A percentile compares a stretch with the other conserved stretches of the same genome.
These are phyloP conservation scores for Ridgeia piscesae DNA, from an alignment of 1,140 invertebrate species.

Conservation along the genomic window DNA sequence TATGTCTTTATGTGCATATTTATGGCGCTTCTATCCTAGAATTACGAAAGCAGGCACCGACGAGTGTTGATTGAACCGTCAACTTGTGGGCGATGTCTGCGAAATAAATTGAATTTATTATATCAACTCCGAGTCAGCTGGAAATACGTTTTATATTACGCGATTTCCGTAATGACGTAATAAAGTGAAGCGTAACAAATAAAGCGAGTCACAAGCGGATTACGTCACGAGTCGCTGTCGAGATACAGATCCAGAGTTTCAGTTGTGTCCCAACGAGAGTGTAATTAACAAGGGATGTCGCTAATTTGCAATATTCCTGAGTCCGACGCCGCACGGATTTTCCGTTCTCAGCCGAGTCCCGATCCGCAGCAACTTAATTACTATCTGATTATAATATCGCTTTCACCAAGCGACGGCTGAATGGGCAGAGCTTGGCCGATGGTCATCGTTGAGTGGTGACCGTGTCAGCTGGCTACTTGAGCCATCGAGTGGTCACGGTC, in stretches of 20 bases:
- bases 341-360: background rate
- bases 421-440: background rate
- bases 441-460: background rate
- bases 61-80: background rate
- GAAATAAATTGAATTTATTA: conserved; percentile 7
- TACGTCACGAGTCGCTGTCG: background rate
- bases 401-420: background rate
- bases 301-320: background rate
- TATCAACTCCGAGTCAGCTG: background rate
- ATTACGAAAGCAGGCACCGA: background rate
- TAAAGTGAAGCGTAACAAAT: background rate
- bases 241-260: background rate
- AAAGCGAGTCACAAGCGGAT: background rate
- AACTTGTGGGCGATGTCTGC: background rate
- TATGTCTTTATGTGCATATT: background rate
- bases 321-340: background rate
- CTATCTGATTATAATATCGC: background rate
- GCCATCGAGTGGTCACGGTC: background rate
- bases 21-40: background rate
- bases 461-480: background rate
- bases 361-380: background rate
- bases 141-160: background rate
- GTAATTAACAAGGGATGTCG: background rate
- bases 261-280: background rate
- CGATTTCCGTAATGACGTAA: background rate